These are phyloP conservation scores for Stegodyphus mimosarum DNA, from an alignment of 1,140 invertebrate species.

Conservation along the genomic window DNA sequence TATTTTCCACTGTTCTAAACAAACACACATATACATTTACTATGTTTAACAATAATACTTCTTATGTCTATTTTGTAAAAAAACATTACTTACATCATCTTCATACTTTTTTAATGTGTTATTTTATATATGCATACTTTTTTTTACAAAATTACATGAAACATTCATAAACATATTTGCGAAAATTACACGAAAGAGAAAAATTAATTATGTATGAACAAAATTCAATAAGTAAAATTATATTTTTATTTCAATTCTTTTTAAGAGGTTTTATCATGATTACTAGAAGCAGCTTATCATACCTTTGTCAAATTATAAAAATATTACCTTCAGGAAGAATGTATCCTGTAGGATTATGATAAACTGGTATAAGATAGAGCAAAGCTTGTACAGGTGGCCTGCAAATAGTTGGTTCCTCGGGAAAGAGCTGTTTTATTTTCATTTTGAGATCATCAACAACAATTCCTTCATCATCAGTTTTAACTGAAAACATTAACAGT, in stretches of 20 bases:
- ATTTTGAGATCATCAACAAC: conserved; percentile 71
- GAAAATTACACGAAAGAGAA: not conserved
- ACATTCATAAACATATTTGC: not conserved
- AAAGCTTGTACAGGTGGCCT: conserved; percentile 72
- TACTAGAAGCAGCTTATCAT: no score
- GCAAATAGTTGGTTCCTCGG: conserved; percentile 64
- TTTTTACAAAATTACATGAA: not conserved
- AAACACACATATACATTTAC: no score
- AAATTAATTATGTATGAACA: no score
- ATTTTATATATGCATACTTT: not conserved
- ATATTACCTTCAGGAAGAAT: conserved; percentile 65
- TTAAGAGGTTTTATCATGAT: no score
- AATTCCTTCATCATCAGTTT: conserved; percentile 72
- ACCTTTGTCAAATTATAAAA: not conserved
- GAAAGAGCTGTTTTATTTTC: conserved; percentile 65
- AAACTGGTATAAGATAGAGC: conserved; percentile 76
- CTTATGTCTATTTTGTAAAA: no score
- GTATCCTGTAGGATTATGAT: conserved; percentile 76
- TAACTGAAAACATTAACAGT: conserved; percentile 67
- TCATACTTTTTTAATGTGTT: no score
- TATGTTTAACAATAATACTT: no score
- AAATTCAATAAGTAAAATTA: no score
- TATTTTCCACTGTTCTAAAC: no score
- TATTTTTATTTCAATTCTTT: no score
- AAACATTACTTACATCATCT: no score